Base-by-base conservation (phyloP, 2,888 invertebrate genomes). In the Phorcus lineatus region DNA sequence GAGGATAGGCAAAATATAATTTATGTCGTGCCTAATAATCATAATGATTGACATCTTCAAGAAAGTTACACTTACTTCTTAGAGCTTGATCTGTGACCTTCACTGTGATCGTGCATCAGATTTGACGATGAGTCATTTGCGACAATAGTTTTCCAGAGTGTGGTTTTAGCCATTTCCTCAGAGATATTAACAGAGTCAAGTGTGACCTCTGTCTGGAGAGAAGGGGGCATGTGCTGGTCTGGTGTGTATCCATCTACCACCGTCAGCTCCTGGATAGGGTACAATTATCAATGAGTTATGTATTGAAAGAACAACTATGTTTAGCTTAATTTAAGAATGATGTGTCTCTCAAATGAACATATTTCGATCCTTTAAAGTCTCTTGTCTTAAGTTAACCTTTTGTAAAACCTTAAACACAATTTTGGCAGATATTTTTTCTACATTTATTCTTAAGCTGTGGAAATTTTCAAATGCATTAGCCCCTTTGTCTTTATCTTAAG, bases 151-250 rank as follows among this genome's bases (percentile, higher is more conserved):
- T 89, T 90, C 98, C 98, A 99, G 90, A 98, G 96, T 52, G 97
- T 96, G 40, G 97, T 96, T 93, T 97, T 97, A 91, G 97, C 96
- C 80, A 98, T 96, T 93, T 98, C 98, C 92, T 98, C 98, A 7
- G 97, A 96, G 91, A 98, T 93, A 90, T 90, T 92, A 86, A 92
- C 87, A 53, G 88, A 82, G 55, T 89, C 86, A 11, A 88, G 84
- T 22, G 87, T 83, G 9, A 87, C 83, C 53, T 78, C 84, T 47
- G 86, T 84, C 0, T 84, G 84, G 82, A 94, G 24, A 17, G 67
- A 36, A 6, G 36, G 28, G 36, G 67, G 28, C 24, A 67, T 28
- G 17, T 31, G 28, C 57, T 57, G 57, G 24, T 24, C 57, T 9
- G 22, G 57, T 19, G 24, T 28, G n/a, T 28, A 36, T 16, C 31